These are phyloP conservation scores for Drosophila lacteicornis DNA, from an alignment of 1,140 invertebrate species.

Conservation along the genomic window DNA sequence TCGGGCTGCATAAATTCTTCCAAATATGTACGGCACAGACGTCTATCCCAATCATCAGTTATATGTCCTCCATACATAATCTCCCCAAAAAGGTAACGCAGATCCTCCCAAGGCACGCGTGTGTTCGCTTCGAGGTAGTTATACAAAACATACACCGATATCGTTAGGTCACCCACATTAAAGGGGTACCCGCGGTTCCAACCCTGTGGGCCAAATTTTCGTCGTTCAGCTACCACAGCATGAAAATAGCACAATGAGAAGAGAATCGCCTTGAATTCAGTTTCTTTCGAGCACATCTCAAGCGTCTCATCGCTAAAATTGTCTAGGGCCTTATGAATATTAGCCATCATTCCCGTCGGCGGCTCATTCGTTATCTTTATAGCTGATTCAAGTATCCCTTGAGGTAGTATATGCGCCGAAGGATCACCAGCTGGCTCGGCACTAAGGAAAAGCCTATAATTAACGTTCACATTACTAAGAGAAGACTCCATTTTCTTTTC, in stretches of 20 bases:
- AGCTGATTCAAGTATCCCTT: slow-evolving; percentile 96
- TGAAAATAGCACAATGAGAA: slow-evolving; percentile 98
- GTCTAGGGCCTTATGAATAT: slow-evolving; percentile 96
- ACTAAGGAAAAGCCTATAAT: slow-evolving; percentile 89
- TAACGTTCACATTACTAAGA: slow-evolving; percentile 88
- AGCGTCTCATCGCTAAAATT: slow-evolving; percentile 97
- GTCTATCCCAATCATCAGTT: slow-evolving; percentile 81
- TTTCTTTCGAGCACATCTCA: slow-evolving; percentile 96
- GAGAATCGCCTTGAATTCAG: slow-evolving; percentile 96
- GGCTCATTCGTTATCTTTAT: slow-evolving; percentile 99
- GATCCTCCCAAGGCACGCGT: slow-evolving; percentile 95
- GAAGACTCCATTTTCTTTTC: slow-evolving; percentile 96
- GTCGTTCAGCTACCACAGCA: slow-evolving; percentile 95
- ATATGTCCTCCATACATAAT: slow-evolving; percentile 99
- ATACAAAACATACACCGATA: slow-evolving; percentile 95
- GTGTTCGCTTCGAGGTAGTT: slow-evolving; percentile 97
- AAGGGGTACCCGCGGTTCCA: slow-evolving; percentile 95
- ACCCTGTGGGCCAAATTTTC: slow-evolving; percentile 97
- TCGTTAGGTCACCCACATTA: slow-evolving; percentile 95
- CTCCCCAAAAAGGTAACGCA: slow-evolving; percentile 97
- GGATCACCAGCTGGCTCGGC: slow-evolving; percentile 87
- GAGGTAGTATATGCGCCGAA: slow-evolving; percentile 87
- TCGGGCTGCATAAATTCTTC: slow-evolving; percentile 94
- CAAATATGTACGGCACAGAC: slow-evolving; percentile 94
- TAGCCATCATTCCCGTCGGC: slow-evolving; percentile 96